Evolutionary conservation across 1,140 invertebrate species (phyloP).

Genomic region (Ectropis grisescens): DNA sequence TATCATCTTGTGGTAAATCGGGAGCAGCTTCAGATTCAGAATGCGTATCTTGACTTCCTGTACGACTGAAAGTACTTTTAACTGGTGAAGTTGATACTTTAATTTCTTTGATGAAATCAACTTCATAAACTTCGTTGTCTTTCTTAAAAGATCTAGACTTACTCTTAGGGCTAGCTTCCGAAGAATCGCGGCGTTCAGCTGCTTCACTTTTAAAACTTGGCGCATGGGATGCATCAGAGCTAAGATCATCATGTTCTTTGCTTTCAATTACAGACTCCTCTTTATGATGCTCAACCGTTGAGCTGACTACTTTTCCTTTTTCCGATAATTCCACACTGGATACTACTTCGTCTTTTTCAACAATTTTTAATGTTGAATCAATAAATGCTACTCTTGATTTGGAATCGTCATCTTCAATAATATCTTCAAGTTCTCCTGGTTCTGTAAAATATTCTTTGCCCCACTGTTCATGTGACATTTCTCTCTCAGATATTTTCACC

Average conservation of each 20-base stretch:
- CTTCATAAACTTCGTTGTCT: constrained; percentile 66
- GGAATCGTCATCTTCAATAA: constrained; percentile 48
- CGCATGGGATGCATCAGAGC: constrained; percentile 63
- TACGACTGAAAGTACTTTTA: constrained; percentile 63
- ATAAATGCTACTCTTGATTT: constrained; percentile 50
- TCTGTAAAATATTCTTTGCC: constrained; percentile 69
- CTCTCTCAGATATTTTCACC: constrained; percentile 66
- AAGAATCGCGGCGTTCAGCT: constrained; percentile 47
- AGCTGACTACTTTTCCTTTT: constrained; percentile 62
- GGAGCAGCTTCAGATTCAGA: constrained; percentile 70
- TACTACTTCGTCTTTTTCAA: constrained; percentile 63
- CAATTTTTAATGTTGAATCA: constrained; percentile 53
- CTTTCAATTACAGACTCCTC: constrained; percentile 68
- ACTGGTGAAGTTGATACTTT: constrained; percentile 63
- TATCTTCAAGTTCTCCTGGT: constrained; percentile 57
- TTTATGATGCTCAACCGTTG: constrained; percentile 59
- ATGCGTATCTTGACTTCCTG: constrained; percentile 71
- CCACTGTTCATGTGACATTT: constrained; percentile 67
- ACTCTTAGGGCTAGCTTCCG: constrained; percentile 57
- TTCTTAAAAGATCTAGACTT: constrained; percentile 63
- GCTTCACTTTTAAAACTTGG: constrained; percentile 67
- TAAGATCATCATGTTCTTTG: constrained; percentile 67
- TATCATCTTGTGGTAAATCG: constrained; percentile 60
- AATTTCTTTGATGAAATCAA: constrained; percentile 68
- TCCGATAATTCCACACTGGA: constrained; percentile 59